phyloP scores from a whole-genome alignment of 2,113 vertebrate genomes.

The Alces alces region DNA sequence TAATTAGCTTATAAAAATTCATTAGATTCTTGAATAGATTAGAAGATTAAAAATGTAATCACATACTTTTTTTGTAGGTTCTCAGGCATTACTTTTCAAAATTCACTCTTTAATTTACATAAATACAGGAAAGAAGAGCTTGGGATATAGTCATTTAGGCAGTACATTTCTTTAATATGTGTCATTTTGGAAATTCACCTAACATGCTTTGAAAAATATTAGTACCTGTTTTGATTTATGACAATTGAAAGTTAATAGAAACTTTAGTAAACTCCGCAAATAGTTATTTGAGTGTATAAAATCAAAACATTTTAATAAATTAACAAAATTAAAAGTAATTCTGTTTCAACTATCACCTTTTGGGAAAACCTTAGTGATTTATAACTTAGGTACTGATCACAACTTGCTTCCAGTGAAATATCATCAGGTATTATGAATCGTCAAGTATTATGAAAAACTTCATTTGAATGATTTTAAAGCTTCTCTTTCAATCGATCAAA shows the following conservation, averaged over 20 bases:
- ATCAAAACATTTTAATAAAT: neutral
- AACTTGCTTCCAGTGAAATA: conserved; percentile 17
- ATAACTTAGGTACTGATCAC: neutral
- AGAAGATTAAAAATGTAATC: neutral
- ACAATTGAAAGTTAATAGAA: conserved; percentile 24
- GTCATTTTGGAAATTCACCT: neutral
- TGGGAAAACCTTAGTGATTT: conserved; percentile 10
- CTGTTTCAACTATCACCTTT: neutral
- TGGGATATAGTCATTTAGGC: neutral
- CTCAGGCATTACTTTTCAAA: neutral
- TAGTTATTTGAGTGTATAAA: conserved; percentile 15
- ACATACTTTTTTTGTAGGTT: neutral
- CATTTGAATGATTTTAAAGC: neutral
- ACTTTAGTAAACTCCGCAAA: neutral
- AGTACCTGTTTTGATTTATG: conserved; percentile 28
- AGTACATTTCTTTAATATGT: neutral
- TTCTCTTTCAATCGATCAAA: conserved; percentile 30
- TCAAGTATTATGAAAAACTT: neutral
- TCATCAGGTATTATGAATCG: neutral
- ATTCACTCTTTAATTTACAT: neutral
- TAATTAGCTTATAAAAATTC: neutral
- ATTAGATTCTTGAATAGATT: conserved; percentile 2
- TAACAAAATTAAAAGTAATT: conserved; percentile 5
- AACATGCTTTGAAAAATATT: conserved; percentile 12
- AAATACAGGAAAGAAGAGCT: neutral